These are phyloP conservation scores for Leptodactylus fuscus DNA, from an alignment of 2,113 vertebrate genomes.

Conservation along the genomic window DNA sequence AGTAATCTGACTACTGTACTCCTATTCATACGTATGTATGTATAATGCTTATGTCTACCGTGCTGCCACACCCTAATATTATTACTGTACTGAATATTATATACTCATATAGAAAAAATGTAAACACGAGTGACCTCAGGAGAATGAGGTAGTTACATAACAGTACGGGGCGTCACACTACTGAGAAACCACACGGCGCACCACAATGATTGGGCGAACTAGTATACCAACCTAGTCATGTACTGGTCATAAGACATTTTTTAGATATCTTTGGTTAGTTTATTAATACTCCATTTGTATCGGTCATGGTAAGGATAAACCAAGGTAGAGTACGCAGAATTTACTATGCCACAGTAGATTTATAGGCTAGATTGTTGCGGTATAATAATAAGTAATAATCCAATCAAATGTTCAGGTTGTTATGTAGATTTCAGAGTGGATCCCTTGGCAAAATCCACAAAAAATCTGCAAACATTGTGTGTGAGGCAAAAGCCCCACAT, in stretches of 20 bases:
- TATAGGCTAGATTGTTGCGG: too few relatives aligned
- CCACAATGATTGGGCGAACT: too few relatives aligned
- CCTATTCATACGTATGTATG: background rate
- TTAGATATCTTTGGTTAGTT: too few relatives aligned
- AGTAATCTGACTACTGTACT: background rate
- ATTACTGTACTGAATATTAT: conserved; percentile 1
- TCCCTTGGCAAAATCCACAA: too few relatives aligned
- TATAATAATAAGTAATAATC: too few relatives aligned
- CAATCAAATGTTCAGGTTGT: too few relatives aligned
- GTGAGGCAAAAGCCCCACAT: too few relatives aligned
- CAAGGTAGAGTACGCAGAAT: too few relatives aligned
- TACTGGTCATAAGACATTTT: background rate
- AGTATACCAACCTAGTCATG: background rate
- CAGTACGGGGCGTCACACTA: background rate
- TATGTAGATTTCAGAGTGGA: too few relatives aligned
- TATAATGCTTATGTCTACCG: background rate
- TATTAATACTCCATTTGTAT: background rate
- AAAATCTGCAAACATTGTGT: too few relatives aligned
- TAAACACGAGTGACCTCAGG: conserved; percentile 12
- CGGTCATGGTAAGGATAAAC: too few relatives aligned
- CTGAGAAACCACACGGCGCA: background rate
- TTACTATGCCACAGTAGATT: too few relatives aligned
- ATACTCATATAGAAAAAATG: background rate
- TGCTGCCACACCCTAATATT: background rate
- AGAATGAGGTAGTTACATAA: conserved; percentile 6